These are phyloP conservation scores for Callimorpha dominula DNA, from an alignment of 2,888 invertebrate species.

Conservation along the genomic window DNA sequence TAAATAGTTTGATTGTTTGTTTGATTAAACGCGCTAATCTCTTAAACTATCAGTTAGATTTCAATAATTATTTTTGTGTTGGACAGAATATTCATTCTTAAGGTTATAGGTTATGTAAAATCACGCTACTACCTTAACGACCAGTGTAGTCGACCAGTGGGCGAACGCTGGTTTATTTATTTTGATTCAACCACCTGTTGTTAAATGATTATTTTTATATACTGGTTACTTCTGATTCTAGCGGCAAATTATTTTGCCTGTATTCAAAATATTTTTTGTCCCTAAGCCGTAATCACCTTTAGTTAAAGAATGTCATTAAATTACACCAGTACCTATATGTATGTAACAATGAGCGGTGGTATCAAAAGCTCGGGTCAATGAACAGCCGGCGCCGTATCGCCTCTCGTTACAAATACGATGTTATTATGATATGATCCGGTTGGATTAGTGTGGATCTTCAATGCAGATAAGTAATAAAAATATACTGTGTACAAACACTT, in stretches of 20 bases:
- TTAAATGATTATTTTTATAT: not conserved
- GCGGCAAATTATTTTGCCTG: not conserved
- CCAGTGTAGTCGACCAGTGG: not conserved
- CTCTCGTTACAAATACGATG: constrained; percentile 33
- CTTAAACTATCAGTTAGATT: too few relatives aligned
- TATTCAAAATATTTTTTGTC: not conserved
- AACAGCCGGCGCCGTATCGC: constrained; percentile 39
- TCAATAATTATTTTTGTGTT: too few relatives aligned
- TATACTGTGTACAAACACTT: not conserved
- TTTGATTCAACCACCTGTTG: not conserved
- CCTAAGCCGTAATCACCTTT: constrained; percentile 1
- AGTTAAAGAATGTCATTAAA: constrained; percentile 13
- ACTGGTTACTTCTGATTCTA: not conserved
- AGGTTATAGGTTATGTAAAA: too few relatives aligned
- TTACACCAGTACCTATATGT: constrained; percentile 7
- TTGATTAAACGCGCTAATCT: too few relatives aligned
- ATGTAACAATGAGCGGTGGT: constrained; percentile 26
- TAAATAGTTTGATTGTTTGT: too few relatives aligned
- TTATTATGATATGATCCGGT: constrained; percentile 32
- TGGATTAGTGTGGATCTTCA: constrained; percentile 29
- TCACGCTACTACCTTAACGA: too few relatives aligned
- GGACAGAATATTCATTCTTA: too few relatives aligned
- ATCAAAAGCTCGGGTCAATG: constrained; percentile 31
- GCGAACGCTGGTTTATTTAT: not conserved
- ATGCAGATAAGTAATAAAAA: not conserved